Base-by-base conservation (phyloP, 2,797 vertebrate genomes). In the Acipenser ruthenus region DNA sequence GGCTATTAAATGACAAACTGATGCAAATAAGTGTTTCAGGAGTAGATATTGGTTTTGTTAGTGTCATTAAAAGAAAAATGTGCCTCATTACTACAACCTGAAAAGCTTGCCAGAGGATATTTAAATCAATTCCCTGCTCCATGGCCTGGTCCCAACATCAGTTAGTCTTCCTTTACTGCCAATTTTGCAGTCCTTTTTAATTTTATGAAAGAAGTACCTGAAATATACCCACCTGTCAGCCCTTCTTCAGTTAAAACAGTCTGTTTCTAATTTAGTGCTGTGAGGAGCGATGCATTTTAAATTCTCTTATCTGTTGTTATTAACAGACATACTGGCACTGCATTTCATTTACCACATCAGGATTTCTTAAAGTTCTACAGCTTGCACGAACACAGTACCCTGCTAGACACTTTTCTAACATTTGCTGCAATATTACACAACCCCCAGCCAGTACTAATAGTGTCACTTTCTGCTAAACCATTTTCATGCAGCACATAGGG, bases 221-320 rank as follows among this genome's bases (percentile, higher is more conserved):
- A 65, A 68, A 52, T 73, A 50, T 61, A n/a, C 64, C 62, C 69
- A 68, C 71, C 72, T 70, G 66, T 80, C 70, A 63, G 58, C 66
- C 65, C 63, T 64, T 13, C 63, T 60, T 79, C 64, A 65, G 65
- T 74, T 70, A 58, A 71, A 63, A 61, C 58, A 68, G 65, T 50
- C 59, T 15, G 63, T 71, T 69, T 66, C 64, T 69, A 60, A 23
- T 69, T 67, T 60, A 68, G 63, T 71, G 50, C 63, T 37, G 61
- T 69, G 12, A 70, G 76, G 72, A 71, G 55, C 71, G 67, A 78
- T 81, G 67, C 70, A 49, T 77, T 79, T 73, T 68, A 23, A 62
- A 68, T 72, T 65, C 59, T 62, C 48, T 68, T 67, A 56, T 71
- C 64, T 67, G 50, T 37, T 47, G 48, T 69, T 74, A 74, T 62